Evolutionary conservation across 2,113 vertebrate genomes (phyloP), one percentile per base, ranked within the genome.

Genomic region (Rynchops niger): DNA sequence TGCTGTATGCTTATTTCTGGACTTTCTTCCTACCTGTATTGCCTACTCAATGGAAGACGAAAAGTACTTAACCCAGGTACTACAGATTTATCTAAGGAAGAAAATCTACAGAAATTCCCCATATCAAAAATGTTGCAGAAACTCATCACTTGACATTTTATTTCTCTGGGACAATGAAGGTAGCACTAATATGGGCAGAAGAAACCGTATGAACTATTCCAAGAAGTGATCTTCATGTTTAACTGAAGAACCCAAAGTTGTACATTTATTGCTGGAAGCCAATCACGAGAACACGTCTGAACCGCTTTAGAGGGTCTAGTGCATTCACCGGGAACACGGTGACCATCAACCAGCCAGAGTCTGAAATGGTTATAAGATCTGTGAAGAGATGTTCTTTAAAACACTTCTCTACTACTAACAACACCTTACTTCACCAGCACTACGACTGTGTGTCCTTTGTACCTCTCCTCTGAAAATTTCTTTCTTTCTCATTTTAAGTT

Each of bases 261-360:
- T 43, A 26, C 10, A 15, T 36, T 47, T 23, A 16, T 20, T 73
- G 4, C n/a, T 70, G n/a, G 26, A 80, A 83, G 32, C 18, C 29
- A 18, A 5, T 25, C 43, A 42, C 1, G 5, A 71, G 38, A 65
- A 32, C 18, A 6, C 2, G 8, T 14, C 59, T 20, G 5, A 79
- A 62, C 29, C 40, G 11, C 45, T 43, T 66, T 45, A 40, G 20
- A 26, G 6, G 23, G 30, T 9, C 30, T 7, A 19, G 5, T 25
- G 59, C 10, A 10, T 29, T 52, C 30, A 2, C 29, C 13, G 36
- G 38, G 36, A 56, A 45, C 0, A 2, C 12, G 12, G 14, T 2
- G 4, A 63, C 20, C 2, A 1, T 20, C 29, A 56, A 13, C 18
- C n/a, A 55, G 4, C 12, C 36, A 43, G 19, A 49, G 15, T 5